phyloP scores from a whole-genome alignment of 2,888 invertebrate species.

The Drosophila nigritarsus region DNA sequence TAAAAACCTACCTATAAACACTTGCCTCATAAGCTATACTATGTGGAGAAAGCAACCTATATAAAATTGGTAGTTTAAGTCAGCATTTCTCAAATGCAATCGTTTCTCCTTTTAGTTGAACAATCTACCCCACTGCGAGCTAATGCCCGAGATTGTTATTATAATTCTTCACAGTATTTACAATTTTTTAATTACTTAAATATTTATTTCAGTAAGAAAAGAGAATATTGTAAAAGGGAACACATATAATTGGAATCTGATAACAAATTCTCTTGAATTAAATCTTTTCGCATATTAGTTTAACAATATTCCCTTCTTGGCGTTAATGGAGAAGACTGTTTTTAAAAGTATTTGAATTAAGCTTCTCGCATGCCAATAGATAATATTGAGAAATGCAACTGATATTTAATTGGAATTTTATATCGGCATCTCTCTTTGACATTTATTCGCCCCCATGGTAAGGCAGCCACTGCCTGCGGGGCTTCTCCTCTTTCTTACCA shows the following conservation, averaged over 20 bases:
- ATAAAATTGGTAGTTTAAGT: conserved; percentile 34
- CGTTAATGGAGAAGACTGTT: not conserved
- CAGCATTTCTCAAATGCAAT: conserved; percentile 7
- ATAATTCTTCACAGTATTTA: no score
- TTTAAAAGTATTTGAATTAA: not conserved
- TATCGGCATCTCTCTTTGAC: conserved; percentile 24
- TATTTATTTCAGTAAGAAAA: no score
- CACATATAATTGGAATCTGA: no score
- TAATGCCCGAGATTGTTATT: no score
- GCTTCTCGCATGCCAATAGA: not conserved
- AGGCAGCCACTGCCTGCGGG: conserved; percentile 15
- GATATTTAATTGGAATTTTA: conserved; percentile 44
- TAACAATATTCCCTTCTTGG: not conserved
- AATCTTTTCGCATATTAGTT: not conserved
- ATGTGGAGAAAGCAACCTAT: not conserved
- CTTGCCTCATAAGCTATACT: no score
- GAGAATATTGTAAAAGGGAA: no score
- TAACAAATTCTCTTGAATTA: not conserved
- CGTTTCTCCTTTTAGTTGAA: not conserved
- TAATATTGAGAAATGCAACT: not conserved
- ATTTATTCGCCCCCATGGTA: conserved; percentile 34
- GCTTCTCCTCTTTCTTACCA: conserved; percentile 18
- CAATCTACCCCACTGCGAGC: not conserved
- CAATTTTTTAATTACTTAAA: no score
- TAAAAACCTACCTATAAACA: no score